Evolutionary conservation across 2,113 vertebrate species (phyloP).

Genomic region (Hippocampus abdominalis): DNA sequence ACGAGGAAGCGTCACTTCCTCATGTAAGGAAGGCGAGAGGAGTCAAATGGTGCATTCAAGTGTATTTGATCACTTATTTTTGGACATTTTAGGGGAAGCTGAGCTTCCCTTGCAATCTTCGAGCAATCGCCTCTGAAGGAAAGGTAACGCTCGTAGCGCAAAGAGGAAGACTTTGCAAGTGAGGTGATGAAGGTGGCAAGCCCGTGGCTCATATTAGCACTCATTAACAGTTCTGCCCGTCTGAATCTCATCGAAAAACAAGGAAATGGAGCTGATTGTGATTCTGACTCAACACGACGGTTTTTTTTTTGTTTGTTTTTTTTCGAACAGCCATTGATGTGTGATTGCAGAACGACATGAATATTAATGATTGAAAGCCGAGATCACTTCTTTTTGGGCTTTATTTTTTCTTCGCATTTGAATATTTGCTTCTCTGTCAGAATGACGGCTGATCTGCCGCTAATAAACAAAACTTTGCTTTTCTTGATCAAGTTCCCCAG

Average conservation of each 20-base stretch:
- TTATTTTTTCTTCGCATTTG: background rate
- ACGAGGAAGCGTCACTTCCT: too few relatives aligned
- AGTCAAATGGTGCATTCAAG: too few relatives aligned
- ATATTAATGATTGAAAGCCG: slow-evolving; percentile 19
- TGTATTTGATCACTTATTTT: too few relatives aligned
- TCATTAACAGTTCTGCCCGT: background rate
- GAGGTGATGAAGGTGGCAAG: too few relatives aligned
- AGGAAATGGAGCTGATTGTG: background rate
- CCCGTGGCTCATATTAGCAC: too few relatives aligned
- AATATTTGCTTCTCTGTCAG: background rate
- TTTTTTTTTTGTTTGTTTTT: background rate
- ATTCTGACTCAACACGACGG: background rate
- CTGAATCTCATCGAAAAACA: background rate
- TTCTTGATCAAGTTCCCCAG: slow-evolving; percentile 35
- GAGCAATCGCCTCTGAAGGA: too few relatives aligned
- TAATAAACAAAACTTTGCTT: slow-evolving; percentile 11
- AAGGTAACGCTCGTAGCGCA: too few relatives aligned
- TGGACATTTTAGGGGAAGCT: too few relatives aligned
- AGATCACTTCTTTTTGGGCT: background rate
- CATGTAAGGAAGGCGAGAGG: too few relatives aligned
- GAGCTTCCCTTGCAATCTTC: too few relatives aligned
- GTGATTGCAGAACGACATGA: background rate
- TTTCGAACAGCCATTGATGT: background rate
- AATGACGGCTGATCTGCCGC: slow-evolving; percentile 9
- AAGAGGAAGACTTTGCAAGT: too few relatives aligned